Conservation (phyloP, 2,797 vertebrate genomes). For the Pteronotus mesoamericanus region DNA sequence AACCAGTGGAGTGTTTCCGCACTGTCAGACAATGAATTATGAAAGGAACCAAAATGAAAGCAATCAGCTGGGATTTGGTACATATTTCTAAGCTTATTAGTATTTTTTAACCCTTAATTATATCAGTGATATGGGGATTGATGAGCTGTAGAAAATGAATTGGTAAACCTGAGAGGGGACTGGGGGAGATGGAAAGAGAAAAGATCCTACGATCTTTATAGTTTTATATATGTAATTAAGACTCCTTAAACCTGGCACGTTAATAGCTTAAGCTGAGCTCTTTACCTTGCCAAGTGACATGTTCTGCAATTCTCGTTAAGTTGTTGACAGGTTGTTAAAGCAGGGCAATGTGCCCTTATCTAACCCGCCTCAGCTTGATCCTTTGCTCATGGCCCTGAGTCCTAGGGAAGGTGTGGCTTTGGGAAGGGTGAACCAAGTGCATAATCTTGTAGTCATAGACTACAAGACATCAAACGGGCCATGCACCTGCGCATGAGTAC, state of each 20-base stretch:
- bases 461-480: background rate
- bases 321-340: conserved; percentile 55
- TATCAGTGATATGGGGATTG: conserved; percentile 21
- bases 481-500: background rate
- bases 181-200: background rate
- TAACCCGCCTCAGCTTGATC: background rate
- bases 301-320: conserved; percentile 44
- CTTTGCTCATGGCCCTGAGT: background rate
- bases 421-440: conserved; percentile 43
- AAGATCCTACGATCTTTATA: background rate
- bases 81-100: conserved; percentile 55
- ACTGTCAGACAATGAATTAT: conserved; percentile 70
- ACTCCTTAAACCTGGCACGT: background rate
- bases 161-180: background rate
- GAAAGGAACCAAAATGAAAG: conserved; percentile 58
- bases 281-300: conserved; percentile 46
- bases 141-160: background rate
- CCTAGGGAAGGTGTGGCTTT: conserved; percentile 22
- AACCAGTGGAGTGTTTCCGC: conserved; percentile 35
- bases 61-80: conserved; percentile 42
- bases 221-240: background rate
- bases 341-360: background rate
- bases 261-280: conserved; percentile 30
- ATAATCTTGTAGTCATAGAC: background rate
- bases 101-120: conserved; percentile 63